Conservation (phyloP, 2,888 invertebrate species). For the Tetragnatha montana region DNA sequence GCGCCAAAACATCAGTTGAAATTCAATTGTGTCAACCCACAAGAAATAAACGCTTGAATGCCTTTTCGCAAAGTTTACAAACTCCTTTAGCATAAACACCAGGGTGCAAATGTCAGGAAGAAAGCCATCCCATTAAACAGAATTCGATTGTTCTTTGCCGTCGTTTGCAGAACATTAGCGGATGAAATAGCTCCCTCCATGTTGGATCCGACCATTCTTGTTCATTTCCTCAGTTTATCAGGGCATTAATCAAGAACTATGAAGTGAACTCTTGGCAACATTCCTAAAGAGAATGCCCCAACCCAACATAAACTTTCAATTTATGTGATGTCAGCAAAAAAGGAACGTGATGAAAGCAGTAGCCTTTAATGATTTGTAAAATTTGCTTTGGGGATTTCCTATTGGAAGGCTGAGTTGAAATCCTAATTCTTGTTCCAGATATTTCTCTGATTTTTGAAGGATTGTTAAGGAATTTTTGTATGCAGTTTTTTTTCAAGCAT, state of each 20-base stretch:
- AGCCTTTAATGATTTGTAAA: not conserved
- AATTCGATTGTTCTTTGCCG: not conserved
- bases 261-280: constrained; percentile 12
- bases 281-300: not conserved
- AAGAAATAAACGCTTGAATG: not conserved
- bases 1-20: too few relatives aligned
- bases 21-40: not conserved
- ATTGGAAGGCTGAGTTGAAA: not conserved
- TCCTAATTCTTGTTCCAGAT: not conserved
- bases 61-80: not conserved
- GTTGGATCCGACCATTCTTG: not conserved
- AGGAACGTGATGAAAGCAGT: not conserved
- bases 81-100: not conserved
- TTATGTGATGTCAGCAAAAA: not conserved
- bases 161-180: not conserved
- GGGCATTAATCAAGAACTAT: not conserved
- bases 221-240: constrained; percentile 2
- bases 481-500: not conserved
- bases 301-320: constrained; percentile 4
- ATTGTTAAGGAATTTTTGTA: not conserved
- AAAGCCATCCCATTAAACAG: not conserved
- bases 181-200: not conserved
- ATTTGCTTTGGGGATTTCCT: not conserved
- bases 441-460: not conserved
- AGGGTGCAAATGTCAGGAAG: not conserved